Evolutionary conservation across 92 coral and sea anemone genomes (phyloP), one percentile per base, ranked within the genome.

Genomic region (Umimayanthus kanabou): DNA sequence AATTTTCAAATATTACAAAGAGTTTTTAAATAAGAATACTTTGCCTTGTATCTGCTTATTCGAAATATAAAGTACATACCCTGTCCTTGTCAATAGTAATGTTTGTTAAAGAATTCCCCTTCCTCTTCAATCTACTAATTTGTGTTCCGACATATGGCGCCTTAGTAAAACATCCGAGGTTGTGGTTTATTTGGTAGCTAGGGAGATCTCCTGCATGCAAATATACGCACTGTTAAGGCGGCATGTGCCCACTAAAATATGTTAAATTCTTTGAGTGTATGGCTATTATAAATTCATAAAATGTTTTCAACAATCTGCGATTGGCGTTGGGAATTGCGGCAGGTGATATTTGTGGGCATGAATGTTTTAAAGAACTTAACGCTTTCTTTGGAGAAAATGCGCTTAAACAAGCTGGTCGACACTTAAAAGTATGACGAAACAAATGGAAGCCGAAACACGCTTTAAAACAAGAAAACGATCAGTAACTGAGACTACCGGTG

Each of bases 191-290:
- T 13, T 83, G 67, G 78, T 83, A 67, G 39, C 87, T 70, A 70
- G 87, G 87, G 87, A 67, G 87, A 83, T 83, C 65, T 43, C 78
- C 87, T 43, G 47, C 66, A 83, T 83, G 87, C 37, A 70, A 83
- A 83, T 69, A 65, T 22, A 45, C 65, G 26, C 87, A 69, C 71
- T 67, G 8, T 20, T 33, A 23, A 82, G 71, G 39, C 22, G 33
- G 2, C 76, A 65, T 58, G 16, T 18, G 64, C 65, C 13, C 25
- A 28, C 25, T 7, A 72, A 5, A 83, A 45, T 70, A 72, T 45
- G 87, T 69, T 70, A 70, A 83, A 74, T 25, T 53, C 37, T 29
- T 73, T 14, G 22, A 70, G 25, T 26, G 77, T 20, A 33, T 16
- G 37, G 69, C 84, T 26, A 69, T 70, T 69, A 83, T 43, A 42